Evolutionary conservation across 2,888 invertebrate species (phyloP).

Genomic region (Nemotelus pantherinus): DNA sequence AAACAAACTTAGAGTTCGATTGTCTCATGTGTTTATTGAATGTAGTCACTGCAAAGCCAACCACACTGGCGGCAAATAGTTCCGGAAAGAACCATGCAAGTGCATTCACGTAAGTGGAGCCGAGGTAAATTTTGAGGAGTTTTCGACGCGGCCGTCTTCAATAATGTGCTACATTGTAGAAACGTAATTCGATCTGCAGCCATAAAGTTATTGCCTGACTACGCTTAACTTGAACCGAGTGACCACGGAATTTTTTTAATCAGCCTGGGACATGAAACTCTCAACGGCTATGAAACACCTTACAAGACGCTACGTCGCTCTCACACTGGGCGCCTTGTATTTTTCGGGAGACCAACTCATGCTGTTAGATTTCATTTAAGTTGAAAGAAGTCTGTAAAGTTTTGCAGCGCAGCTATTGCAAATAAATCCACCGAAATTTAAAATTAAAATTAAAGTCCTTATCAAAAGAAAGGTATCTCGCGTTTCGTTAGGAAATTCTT

Average conservation of each 20-base stretch:
- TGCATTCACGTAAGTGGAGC: not conserved
- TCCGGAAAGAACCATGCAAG: no score
- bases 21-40: no score
- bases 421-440: slow-evolving; percentile 9
- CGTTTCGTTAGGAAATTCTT: slow-evolving; percentile 31
- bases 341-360: not conserved
- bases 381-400: slow-evolving; percentile 37
- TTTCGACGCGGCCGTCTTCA: not conserved
- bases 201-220: slow-evolving; percentile 30
- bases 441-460: slow-evolving; percentile 39
- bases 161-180: slow-evolving; percentile 16
- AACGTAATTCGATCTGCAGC: slow-evolving; percentile 19
- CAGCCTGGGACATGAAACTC: not conserved
- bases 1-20: no score
- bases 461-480: slow-evolving; percentile 38
- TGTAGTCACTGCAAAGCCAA: no score
- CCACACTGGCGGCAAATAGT: no score
- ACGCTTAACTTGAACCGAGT: slow-evolving; percentile 11
- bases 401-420: slow-evolving; percentile 6
- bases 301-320: not conserved
- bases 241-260: slow-evolving; percentile 2
- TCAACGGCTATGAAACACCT: not conserved
- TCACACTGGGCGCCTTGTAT: not conserved
- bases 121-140: slow-evolving; percentile 6
- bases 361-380: not conserved